Evolutionary conservation across 2,797 vertebrate species (phyloP).

Genomic region (Sciaenops ocellatus): DNA sequence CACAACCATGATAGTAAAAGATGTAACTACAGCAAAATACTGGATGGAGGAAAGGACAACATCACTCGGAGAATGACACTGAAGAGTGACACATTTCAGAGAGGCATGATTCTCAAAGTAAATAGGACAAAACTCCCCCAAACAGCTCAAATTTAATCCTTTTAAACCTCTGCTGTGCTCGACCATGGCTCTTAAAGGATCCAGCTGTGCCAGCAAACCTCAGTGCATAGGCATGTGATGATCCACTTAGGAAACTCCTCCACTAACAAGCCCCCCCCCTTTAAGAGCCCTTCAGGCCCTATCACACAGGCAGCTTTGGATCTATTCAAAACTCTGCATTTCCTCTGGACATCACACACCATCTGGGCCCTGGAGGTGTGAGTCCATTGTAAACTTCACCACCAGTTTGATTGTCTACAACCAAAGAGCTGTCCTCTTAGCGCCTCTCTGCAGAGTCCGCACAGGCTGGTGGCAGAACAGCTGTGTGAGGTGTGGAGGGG

Average conservation of each 20-base stretch:
- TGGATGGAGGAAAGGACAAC: neutral
- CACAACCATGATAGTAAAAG: neutral
- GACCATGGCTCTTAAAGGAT: conserved; percentile 59
- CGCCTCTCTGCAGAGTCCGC: conserved; percentile 63
- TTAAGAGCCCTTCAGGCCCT: conserved; percentile 47
- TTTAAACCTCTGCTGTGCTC: conserved; percentile 50
- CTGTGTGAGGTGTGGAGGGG: conserved; percentile 54
- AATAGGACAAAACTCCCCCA: conserved; percentile 53
- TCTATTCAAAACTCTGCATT: conserved; percentile 72
- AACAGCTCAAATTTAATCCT: conserved; percentile 70
- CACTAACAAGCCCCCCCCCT: conserved; percentile 58
- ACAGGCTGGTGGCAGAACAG: conserved; percentile 33
- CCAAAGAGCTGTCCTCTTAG: conserved; percentile 62
- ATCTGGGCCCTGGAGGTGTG: conserved; percentile 74
- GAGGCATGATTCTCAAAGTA: conserved; percentile 17
- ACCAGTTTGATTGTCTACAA: conserved; percentile 70
- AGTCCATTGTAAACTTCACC: conserved; percentile 80
- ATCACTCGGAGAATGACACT: neutral
- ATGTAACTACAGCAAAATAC: neutral
- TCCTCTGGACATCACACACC: conserved; percentile 71
- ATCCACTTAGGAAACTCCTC: conserved; percentile 79
- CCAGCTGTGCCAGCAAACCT: conserved; percentile 78
- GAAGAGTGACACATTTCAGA: conserved; percentile 25
- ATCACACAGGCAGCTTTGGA: conserved; percentile 35
- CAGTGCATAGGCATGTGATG: conserved; percentile 83